A percentile compares a stretch with the other conserved stretches of the same genome.
Conservation (phyloP, 2,888 invertebrate species). For the Pristionchus exspectatus region DNA sequence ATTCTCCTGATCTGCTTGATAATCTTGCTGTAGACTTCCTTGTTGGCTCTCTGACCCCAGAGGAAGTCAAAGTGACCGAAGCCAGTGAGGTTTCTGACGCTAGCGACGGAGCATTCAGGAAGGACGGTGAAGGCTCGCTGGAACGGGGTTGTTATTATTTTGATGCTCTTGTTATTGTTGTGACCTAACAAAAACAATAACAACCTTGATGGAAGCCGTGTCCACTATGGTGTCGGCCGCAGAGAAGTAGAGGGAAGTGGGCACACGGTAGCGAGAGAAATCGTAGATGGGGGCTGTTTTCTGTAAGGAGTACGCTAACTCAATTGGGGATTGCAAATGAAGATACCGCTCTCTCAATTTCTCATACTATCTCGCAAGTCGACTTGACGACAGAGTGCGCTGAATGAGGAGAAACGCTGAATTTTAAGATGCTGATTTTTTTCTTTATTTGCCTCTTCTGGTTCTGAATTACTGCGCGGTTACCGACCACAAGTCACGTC, state of each 20-base stretch:
- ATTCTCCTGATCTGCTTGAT: neutral
- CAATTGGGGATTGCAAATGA: no score
- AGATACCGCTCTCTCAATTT: no score
- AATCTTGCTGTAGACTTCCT: neutral
- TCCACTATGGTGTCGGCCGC: neutral
- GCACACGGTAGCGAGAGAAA: constrained; percentile 4
- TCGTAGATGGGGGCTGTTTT: neutral
- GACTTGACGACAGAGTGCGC: no score
- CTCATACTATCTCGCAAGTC: no score
- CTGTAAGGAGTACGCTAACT: neutral
- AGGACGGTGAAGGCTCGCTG: neutral
- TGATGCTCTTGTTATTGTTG: neutral
- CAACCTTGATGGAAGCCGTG: neutral
- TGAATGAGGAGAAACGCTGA: no score
- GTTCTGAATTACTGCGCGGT: no score
- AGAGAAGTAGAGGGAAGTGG: neutral
- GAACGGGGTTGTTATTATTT: neutral
- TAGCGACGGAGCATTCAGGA: neutral
- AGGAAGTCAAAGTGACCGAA: constrained; percentile 31
- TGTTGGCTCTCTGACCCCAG: neutral
- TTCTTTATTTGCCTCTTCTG: no score
- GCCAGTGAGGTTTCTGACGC: neutral
- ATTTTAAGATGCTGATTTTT: no score
- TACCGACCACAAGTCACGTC: no score
- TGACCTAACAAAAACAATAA: neutral